Percentiles rank a stretch among this genome's conserved stretches.
These are phyloP conservation scores for Ceratitis capitata DNA, from an alignment of 1,140 invertebrate species.

Conservation along the genomic window DNA sequence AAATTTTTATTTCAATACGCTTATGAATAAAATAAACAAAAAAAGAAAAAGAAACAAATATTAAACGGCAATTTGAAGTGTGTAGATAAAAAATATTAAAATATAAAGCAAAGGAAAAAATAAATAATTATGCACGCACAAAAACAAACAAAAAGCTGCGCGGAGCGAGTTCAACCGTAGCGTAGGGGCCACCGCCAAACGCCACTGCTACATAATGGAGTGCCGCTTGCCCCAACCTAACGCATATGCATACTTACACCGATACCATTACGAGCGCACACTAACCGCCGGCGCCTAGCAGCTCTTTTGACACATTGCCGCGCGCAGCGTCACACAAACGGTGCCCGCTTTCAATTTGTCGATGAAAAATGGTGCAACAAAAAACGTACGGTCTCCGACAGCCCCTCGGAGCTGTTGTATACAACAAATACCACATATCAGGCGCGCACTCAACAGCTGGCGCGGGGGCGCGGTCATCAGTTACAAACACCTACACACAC, in stretches of 20 bases:
- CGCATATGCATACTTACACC: too few species aligned
- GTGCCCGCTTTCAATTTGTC: conserved; percentile 30
- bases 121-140: background rate
- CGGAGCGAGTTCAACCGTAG: background rate
- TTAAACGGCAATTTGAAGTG: conserved; percentile 24
- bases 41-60: too few species aligned
- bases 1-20: background rate
- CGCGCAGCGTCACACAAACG: background rate
- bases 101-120: too few species aligned
- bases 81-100: background rate
- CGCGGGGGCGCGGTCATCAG: conserved; percentile 15
- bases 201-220: background rate
- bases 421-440: background rate
- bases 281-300: background rate
- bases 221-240: too few species aligned
- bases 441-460: background rate
- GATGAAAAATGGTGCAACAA: background rate
- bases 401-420: background rate
- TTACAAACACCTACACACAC: background rate
- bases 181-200: background rate
- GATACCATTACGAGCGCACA: background rate
- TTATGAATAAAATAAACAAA: background rate
- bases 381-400: background rate
- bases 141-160: background rate
- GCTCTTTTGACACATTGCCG: background rate